These are phyloP conservation scores for Mobula hypostoma DNA, from an alignment of 2,113 vertebrate species.

Conservation along the genomic window DNA sequence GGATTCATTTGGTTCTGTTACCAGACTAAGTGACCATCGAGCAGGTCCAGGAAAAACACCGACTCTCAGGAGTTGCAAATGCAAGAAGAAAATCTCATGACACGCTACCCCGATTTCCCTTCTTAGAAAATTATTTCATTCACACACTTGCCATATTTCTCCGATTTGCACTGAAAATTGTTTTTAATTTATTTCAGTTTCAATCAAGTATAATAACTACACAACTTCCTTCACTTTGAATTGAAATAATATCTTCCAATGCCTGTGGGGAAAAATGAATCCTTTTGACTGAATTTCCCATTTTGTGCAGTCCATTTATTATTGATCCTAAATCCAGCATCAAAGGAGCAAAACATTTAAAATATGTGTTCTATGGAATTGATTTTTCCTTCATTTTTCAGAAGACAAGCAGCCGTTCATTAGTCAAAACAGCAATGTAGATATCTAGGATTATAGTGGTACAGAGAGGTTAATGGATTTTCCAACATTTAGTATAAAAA, in stretches of 20 bases:
- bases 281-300: neutral
- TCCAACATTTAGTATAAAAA: too few relatives aligned
- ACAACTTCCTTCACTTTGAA: neutral
- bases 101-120: neutral
- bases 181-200: neutral
- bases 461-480: too few relatives aligned
- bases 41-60: neutral
- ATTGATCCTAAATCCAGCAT: neutral
- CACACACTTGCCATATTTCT: neutral
- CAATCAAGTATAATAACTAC: neutral
- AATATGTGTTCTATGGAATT: too few relatives aligned
- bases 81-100: too few relatives aligned
- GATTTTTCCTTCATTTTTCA: neutral
- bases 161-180: neutral
- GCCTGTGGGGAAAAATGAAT: neutral
- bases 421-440: neutral
- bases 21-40: neutral
- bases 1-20: neutral
- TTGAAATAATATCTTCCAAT: neutral
- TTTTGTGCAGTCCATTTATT: neutral
- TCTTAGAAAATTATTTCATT: neutral
- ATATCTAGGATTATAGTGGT: neutral
- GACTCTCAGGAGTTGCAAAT: neutral
- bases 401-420: neutral
- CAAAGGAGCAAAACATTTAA: too few relatives aligned